phyloP scores from a whole-genome alignment of 1,140 invertebrate genomes.

The Propsilocerus akamusi region DNA sequence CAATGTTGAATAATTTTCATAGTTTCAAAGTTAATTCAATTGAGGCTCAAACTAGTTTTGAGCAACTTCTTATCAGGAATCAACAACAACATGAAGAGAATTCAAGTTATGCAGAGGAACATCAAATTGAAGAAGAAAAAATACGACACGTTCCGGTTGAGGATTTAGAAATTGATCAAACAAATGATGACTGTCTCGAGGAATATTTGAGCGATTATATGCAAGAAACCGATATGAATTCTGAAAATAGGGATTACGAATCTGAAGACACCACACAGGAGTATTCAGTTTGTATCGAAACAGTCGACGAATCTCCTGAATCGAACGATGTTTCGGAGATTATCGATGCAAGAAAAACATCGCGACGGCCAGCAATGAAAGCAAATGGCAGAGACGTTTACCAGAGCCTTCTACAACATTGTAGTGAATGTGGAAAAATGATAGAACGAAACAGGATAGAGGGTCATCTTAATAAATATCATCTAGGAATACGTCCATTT shows the following conservation, averaged over 20 bases:
- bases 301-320: no score
- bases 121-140: no score
- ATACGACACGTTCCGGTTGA: no score
- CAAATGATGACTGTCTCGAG: no score
- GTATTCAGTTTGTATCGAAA: no score
- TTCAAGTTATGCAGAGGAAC: no score
- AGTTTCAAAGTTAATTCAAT: no score
- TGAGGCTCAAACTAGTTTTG: no score
- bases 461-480: neutral
- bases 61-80: no score
- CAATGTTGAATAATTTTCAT: no score
- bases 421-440: neutral
- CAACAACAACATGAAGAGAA: no score
- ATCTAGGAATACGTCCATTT: neutral
- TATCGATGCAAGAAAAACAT: neutral
- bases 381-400: neutral
- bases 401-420: neutral
- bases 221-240: neutral
- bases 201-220: neutral
- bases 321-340: neutral
- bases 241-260: neutral
- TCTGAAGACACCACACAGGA: neutral
- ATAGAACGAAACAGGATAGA: neutral
- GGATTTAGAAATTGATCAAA: no score
- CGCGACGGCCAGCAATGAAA: neutral